These are phyloP conservation scores for Mactra quadrangularis DNA, from an alignment of 1,140 invertebrate species.

Conservation along the genomic window DNA sequence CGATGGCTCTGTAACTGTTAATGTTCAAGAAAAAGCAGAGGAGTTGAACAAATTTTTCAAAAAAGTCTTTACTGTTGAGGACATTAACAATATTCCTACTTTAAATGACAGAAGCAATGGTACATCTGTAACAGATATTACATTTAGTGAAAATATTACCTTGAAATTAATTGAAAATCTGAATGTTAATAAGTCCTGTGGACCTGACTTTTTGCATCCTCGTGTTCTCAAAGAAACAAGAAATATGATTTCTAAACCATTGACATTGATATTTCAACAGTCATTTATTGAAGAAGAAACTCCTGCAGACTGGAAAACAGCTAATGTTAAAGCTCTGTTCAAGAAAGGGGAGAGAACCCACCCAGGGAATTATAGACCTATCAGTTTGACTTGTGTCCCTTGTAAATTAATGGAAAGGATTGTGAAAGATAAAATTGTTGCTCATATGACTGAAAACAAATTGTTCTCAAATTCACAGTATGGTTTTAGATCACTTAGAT, in stretches of 20 bases:
- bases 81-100: constrained; percentile 10
- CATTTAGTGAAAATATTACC: constrained; percentile 3
- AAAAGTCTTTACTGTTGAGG: constrained; percentile 16
- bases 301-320: constrained; percentile 20
- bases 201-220: constrained; percentile 20
- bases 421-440: not conserved
- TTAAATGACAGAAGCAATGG: constrained; percentile 5
- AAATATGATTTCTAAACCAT: not conserved
- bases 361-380: constrained; percentile 11
- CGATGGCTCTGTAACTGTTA: constrained; percentile 1
- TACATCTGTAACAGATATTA: not conserved
- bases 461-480: constrained; percentile 9
- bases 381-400: constrained; percentile 23
- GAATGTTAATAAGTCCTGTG: constrained; percentile 7
- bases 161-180: constrained; percentile 11
- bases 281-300: not conserved
- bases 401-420: constrained; percentile 29
- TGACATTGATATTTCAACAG: not conserved
- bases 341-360: constrained; percentile 18
- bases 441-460: too few relatives aligned
- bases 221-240: constrained; percentile 15
- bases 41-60: constrained; percentile 22
- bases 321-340: constrained; percentile 2
- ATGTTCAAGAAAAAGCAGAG: constrained; percentile 10
- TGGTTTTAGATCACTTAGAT: constrained; percentile 8